Percentiles rank a stretch among this genome's conserved stretches.
These are phyloP conservation scores for Pseudomyrmex sp. DNA, from an alignment of 1,140 invertebrate species.

Conservation along the genomic window DNA sequence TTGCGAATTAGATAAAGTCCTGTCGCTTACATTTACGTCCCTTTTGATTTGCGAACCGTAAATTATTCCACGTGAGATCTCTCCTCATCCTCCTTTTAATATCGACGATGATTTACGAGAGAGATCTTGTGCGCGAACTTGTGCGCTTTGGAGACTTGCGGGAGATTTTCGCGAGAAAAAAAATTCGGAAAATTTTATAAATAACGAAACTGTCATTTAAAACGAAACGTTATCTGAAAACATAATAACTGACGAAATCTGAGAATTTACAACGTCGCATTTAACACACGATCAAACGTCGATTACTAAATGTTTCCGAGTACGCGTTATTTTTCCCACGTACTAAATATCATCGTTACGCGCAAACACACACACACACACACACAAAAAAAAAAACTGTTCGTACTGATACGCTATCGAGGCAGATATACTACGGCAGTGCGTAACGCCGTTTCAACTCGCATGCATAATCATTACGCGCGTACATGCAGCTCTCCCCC, in stretches of 20 bases:
- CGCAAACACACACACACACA: neutral
- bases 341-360: neutral
- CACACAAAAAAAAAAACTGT: neutral
- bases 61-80: neutral
- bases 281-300: too few species aligned
- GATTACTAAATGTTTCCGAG: neutral
- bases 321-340: neutral
- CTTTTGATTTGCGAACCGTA: slow-evolving; percentile 2
- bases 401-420: slow-evolving; percentile 20
- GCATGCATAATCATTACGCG: slow-evolving; percentile 32
- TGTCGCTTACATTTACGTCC: neutral
- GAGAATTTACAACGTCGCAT: neutral
- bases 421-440: neutral
- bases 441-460: slow-evolving; percentile 35
- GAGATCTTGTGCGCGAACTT: neutral
- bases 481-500: neutral
- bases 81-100: neutral
- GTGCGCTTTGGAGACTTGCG: too few species aligned
- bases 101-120: neutral
- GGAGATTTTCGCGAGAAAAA: too few species aligned
- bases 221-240: neutral
- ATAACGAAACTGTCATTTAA: too few species aligned
- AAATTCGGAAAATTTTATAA: too few species aligned
- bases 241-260: neutral
- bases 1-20: slow-evolving; percentile 27